A percentile compares a stretch with the other conserved stretches of the same genome.
Conservation (phyloP, 2,113 vertebrate species). For the Urocynchramus pylzowi region DNA sequence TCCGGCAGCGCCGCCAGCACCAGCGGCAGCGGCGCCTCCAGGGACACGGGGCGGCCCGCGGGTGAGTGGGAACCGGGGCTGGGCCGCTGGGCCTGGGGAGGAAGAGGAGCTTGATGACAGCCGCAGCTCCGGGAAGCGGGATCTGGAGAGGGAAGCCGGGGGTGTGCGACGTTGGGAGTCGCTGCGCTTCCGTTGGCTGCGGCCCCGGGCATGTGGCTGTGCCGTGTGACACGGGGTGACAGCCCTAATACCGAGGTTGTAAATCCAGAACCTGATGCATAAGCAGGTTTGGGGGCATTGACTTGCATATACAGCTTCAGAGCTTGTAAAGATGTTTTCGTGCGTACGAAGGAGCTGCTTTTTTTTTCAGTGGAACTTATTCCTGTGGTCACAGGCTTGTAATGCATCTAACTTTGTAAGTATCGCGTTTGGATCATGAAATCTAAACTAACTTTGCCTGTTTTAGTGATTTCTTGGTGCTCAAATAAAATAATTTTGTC, state of each 20-base stretch:
- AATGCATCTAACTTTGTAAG: neutral
- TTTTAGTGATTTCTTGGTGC: neutral
- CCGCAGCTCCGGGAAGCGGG: neutral
- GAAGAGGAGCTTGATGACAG: neutral
- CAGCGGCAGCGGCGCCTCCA: neutral
- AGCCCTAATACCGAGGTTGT: accelerated
- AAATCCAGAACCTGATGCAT: accelerated
- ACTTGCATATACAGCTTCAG: accelerated
- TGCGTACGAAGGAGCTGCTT: accelerated
- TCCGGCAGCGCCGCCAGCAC: neutral
- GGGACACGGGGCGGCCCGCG: constrained; percentile 62
- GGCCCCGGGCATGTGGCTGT: neutral
- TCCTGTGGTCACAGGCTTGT: neutral
- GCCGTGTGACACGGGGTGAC: neutral
- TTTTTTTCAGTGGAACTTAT: neutral
- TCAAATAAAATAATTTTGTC: neutral
- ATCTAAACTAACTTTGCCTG: neutral
- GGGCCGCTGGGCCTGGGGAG: neutral
- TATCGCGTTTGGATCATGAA: neutral
- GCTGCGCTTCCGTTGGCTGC: neutral
- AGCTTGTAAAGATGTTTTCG: neutral
- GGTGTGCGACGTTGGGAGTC: neutral
- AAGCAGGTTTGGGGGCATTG: neutral
- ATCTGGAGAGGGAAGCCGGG: neutral
- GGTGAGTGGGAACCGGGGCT: constrained; percentile 35